Percentiles rank a stretch among this genome's conserved stretches.
Evolutionary conservation across 2,888 invertebrate genomes (phyloP).

Genomic region (Heteromurus nitidus): DNA sequence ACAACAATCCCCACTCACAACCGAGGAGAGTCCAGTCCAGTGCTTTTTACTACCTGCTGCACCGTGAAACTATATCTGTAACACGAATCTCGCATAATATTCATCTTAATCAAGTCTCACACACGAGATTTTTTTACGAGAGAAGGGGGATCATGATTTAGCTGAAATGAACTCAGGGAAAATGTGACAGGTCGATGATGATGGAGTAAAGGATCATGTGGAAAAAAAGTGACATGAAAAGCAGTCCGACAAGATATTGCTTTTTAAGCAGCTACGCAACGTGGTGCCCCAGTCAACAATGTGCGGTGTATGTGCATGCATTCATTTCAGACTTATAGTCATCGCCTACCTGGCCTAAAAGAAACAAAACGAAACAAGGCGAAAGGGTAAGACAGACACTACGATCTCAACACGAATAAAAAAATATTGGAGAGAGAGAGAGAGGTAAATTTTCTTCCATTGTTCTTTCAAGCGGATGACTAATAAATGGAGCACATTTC

Average conservation of each 20-base stretch:
- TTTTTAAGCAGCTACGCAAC: not conserved
- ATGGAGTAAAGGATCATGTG: constrained; percentile 21
- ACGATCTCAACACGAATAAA: no score
- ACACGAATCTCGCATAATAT: constrained; percentile 8
- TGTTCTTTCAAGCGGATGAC: not conserved
- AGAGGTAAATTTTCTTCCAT: no score
- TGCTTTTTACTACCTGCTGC: not conserved
- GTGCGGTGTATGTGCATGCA: no score
- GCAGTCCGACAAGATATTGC: constrained; percentile 45
- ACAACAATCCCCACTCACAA: not conserved
- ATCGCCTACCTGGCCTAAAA: no score
- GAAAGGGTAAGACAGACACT: no score
- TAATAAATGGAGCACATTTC: constrained; percentile 22
- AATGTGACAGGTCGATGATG: constrained; percentile 49
- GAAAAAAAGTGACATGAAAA: constrained; percentile 47
- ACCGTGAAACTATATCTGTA: not conserved
- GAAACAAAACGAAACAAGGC: no score
- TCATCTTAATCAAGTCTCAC: constrained; percentile 11
- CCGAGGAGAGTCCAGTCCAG: not conserved
- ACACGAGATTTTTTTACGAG: constrained; percentile 34
- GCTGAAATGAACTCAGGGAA: constrained; percentile 44
- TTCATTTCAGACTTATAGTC: no score
- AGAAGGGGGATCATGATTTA: constrained; percentile 37
- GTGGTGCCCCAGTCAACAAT: not conserved
- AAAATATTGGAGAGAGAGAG: no score